Evolutionary conservation across 2,888 invertebrate species (phyloP), one percentile per base, ranked within the genome.

Genomic region (Trileptium ribeirensis): DNA sequence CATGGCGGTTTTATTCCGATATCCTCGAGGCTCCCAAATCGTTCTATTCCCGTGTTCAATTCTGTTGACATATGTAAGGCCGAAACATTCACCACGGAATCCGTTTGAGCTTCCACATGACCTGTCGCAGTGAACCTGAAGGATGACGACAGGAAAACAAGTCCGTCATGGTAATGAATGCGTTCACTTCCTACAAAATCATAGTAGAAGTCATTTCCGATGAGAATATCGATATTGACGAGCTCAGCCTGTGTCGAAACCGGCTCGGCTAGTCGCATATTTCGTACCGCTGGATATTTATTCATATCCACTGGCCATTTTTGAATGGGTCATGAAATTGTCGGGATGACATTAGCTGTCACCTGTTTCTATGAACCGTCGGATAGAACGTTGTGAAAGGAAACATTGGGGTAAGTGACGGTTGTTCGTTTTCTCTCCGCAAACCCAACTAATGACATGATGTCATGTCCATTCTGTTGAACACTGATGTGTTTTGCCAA

Each of bases 161-260:
- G 39, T 3, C 77, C 77, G n/a, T 75, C 77, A n/a, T 34, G 38
- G 8, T 29, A 39, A 37, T 75, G 36, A 8, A 75, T n/a, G 24
- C 77, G 36, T 38, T 34, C 39, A 33, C 2, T n/a, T 8, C 39
- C 34, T 2, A 51, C 24, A 24, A 51, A 75, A 8, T 51, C 51
- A n/a, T 34, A 75, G 37, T 75, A 75, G 77, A 33, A 75, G 77
- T 75, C 77, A 38, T 19, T 75, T 37, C 77, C 77, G n/a, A 75
- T 37, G 8, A 75, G n/a, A 38, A 75, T n/a, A n/a, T 75, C 77
- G n/a, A 36, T n/a, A 75, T 3, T 8, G n/a, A 75, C 77, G 24
- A 24, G 2, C 29, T 38, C 77, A 34, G 34, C 8, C n/a, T 34
- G 3, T n/a, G 29, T 3, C 3, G n/a, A 3, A n/a, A 38, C 8